Evolutionary conservation across 2,888 invertebrate species (phyloP).

Genomic region (Orthosia incerta): DNA sequence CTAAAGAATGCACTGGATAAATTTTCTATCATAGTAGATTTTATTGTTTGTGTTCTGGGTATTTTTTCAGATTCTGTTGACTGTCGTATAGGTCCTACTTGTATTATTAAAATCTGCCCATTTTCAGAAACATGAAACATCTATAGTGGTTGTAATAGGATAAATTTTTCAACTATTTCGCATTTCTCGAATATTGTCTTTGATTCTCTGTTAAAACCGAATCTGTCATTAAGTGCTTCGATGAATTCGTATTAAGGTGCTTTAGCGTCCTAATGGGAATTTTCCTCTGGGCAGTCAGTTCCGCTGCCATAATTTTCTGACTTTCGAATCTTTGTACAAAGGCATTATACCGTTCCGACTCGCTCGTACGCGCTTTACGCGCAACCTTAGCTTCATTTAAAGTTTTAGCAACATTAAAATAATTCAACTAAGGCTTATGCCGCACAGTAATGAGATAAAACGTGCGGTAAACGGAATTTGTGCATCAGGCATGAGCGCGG

Average conservation of each 20-base stretch:
- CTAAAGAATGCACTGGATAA: slow-evolving; percentile 19
- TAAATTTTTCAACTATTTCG: neutral
- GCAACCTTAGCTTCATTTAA: slow-evolving; percentile 24
- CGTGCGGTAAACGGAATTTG: slow-evolving; percentile 60
- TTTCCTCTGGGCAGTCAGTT: neutral
- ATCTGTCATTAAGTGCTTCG: neutral
- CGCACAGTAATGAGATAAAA: slow-evolving; percentile 66
- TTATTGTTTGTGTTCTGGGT: slow-evolving; percentile 28
- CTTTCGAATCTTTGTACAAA: neutral
- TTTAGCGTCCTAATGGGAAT: neutral
- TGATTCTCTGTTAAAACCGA: neutral
- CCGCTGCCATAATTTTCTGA: slow-evolving; percentile 2
- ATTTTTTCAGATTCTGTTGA: slow-evolving; percentile 34
- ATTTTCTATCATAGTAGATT: slow-evolving; percentile 39
- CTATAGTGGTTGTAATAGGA: too few relatives aligned
- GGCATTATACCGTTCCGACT: neutral
- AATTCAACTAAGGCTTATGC: slow-evolving; percentile 41
- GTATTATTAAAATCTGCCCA: neutral
- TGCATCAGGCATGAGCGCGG: slow-evolving; percentile 64
- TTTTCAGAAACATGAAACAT: neutral
- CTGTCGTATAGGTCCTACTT: neutral
- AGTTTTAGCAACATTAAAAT: slow-evolving; percentile 41
- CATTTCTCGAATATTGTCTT: neutral
- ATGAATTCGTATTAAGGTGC: neutral
- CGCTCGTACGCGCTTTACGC: too few relatives aligned